Evolutionary conservation across 2,113 vertebrate genomes (phyloP).

Genomic region (Marcusenius ussheri): DNA sequence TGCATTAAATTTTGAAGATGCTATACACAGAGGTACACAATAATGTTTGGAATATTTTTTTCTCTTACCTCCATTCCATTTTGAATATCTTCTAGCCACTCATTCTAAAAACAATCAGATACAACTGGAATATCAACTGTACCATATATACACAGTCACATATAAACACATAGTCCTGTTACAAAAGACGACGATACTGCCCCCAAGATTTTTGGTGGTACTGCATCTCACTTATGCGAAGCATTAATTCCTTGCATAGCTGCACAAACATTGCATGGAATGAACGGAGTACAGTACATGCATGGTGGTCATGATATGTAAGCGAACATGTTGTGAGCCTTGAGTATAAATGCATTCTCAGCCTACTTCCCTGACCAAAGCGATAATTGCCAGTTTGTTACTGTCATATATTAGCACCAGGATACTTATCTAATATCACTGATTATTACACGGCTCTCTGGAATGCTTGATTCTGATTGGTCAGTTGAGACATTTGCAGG

Average conservation of each 20-base stretch:
- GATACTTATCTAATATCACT: not conserved
- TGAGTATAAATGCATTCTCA: not conserved
- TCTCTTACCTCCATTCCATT: not conserved
- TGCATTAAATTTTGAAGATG: no score
- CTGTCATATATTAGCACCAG: not conserved
- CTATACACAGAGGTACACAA: not conserved
- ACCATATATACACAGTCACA: not conserved
- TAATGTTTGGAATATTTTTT: not conserved
- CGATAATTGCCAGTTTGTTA: not conserved
- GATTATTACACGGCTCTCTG: no score
- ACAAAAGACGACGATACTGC: not conserved
- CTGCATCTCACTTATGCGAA: not conserved
- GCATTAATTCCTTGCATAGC: not conserved
- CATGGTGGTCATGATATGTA: not conserved
- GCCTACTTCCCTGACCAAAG: not conserved
- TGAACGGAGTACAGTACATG: not conserved
- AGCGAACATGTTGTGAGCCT: not conserved
- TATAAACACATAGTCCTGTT: not conserved
- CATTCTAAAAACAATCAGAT: not conserved
- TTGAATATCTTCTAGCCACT: not conserved
- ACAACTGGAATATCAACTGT: not conserved
- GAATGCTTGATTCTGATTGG: no score
- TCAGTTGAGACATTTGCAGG: no score
- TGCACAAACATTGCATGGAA: not conserved
- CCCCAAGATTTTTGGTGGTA: not conserved